A percentile compares a stretch with the other conserved stretches of the same genome.
Evolutionary conservation across 2,888 invertebrate genomes (phyloP).

Genomic region (Melieria picta): DNA sequence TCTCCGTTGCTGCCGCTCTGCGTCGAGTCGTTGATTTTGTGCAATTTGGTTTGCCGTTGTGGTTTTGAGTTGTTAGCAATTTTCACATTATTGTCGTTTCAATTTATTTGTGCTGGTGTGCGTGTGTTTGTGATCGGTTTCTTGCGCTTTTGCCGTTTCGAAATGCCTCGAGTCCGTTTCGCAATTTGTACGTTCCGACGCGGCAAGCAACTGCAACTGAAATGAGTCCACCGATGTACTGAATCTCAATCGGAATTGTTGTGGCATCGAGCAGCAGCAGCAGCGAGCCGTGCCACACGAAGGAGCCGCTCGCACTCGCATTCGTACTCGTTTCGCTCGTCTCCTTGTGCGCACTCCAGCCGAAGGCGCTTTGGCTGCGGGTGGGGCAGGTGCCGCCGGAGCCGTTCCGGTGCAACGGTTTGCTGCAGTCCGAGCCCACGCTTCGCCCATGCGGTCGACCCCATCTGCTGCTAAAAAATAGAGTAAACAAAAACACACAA

Average conservation of each 20-base stretch:
- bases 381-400: slow-evolving; percentile 9
- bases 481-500: background rate
- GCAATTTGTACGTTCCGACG: slow-evolving; percentile 47
- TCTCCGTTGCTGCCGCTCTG: background rate
- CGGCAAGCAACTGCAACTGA: slow-evolving; percentile 59
- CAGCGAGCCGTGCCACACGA: slow-evolving; percentile 13
- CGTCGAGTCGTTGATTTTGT: background rate
- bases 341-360: slow-evolving; percentile 23
- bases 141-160: slow-evolving; percentile 16
- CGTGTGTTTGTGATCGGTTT: background rate
- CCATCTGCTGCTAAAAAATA: slow-evolving; percentile 9
- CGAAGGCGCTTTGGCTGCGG: slow-evolving; percentile 26
- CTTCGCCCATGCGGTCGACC: background rate
- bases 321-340: slow-evolving; percentile 12
- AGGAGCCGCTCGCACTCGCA: slow-evolving; percentile 23
- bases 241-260: slow-evolving; percentile 3
- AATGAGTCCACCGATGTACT: slow-evolving; percentile 51
- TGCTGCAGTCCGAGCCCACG: background rate
- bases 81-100: background rate
- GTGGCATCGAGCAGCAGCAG: background rate
- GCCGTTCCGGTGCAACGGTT: slow-evolving; percentile 1
- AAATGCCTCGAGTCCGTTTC: slow-evolving; percentile 13
- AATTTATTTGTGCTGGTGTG: background rate
- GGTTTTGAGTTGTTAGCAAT: background rate
- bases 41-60: background rate